phyloP scores from a whole-genome alignment of 2,797 vertebrate species.

The Notamacropus eugenii region DNA sequence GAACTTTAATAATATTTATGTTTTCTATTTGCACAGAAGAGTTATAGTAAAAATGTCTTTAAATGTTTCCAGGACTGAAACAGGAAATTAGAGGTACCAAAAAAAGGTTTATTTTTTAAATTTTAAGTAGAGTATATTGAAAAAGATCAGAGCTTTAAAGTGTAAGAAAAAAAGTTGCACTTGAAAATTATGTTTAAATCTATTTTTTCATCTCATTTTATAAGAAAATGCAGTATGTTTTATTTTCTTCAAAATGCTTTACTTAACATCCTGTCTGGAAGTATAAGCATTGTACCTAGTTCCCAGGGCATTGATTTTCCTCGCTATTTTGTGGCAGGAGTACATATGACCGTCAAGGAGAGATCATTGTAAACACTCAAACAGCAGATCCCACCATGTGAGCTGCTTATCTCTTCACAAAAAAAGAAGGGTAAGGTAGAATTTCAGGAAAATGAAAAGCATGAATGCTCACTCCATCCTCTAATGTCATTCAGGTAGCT shows the following conservation, averaged over 20 bases:
- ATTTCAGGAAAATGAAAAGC: neutral
- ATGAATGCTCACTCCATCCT: neutral
- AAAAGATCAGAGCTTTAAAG: constrained; percentile 82
- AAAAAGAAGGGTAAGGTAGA: neutral
- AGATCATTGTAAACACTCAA: neutral
- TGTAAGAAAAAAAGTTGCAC: constrained; percentile 80
- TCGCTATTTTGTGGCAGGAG: neutral
- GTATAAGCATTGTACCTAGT: constrained; percentile 30
- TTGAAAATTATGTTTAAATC: constrained; percentile 79
- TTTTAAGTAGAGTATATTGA: constrained; percentile 83
- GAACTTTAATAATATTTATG: constrained; percentile 82
- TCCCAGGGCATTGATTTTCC: neutral
- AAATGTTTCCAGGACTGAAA: constrained; percentile 80
- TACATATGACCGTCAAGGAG: neutral
- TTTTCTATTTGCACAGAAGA: constrained; percentile 91
- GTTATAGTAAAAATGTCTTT: constrained; percentile 81
- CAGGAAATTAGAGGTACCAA: constrained; percentile 84
- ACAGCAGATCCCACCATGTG: neutral
- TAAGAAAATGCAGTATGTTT: constrained; percentile 77
- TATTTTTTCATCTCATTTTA: constrained; percentile 86
- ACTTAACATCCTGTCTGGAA: constrained; percentile 64
- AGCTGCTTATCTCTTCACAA: neutral
- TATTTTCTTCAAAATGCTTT: constrained; percentile 62
- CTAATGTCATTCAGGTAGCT: neutral
- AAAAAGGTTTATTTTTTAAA: constrained; percentile 83